Evolutionary conservation across 2,113 vertebrate genomes (phyloP).

Genomic region (Muscicapa adusta): DNA sequence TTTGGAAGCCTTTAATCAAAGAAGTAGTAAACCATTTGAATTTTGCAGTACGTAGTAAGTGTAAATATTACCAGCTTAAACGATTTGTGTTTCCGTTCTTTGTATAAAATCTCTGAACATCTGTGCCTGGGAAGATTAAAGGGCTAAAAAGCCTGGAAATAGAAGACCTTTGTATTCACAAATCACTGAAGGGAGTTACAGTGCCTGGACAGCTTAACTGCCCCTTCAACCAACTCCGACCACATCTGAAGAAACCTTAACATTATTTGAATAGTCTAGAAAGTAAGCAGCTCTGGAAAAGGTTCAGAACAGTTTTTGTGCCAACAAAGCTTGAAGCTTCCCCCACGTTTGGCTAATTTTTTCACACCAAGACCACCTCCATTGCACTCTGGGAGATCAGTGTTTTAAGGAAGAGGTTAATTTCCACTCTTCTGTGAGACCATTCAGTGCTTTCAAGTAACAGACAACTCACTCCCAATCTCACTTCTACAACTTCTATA

Average conservation of each 20-base stretch:
- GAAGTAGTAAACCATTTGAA: neutral
- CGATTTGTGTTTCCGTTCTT: constrained; percentile 20
- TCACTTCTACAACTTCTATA: neutral
- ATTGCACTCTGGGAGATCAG: neutral
- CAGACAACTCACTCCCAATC: neutral
- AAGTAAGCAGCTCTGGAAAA: constrained; percentile 6
- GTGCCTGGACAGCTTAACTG: constrained; percentile 22
- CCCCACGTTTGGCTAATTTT: neutral
- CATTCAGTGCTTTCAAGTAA: neutral
- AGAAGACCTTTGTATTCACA: constrained; percentile 58
- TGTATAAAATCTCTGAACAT: constrained; percentile 56
- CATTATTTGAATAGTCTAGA: constrained; percentile 34
- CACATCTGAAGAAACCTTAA: constrained; percentile 51
- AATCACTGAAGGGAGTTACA: constrained; percentile 32
- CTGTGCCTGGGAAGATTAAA: constrained; percentile 49
- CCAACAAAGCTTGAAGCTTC: neutral
- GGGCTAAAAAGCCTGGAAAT: constrained; percentile 44
- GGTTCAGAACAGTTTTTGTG: neutral
- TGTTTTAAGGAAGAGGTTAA: neutral
- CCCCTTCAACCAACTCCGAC: constrained; percentile 11
- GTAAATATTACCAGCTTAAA: constrained; percentile 50
- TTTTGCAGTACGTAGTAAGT: neutral
- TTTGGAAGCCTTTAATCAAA: constrained; percentile 44
- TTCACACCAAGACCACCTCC: constrained; percentile 8
- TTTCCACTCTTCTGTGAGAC: neutral